These are phyloP conservation scores for Sphaerophoria rueppellii DNA, from an alignment of 2,888 invertebrate genomes.

Conservation along the genomic window DNA sequence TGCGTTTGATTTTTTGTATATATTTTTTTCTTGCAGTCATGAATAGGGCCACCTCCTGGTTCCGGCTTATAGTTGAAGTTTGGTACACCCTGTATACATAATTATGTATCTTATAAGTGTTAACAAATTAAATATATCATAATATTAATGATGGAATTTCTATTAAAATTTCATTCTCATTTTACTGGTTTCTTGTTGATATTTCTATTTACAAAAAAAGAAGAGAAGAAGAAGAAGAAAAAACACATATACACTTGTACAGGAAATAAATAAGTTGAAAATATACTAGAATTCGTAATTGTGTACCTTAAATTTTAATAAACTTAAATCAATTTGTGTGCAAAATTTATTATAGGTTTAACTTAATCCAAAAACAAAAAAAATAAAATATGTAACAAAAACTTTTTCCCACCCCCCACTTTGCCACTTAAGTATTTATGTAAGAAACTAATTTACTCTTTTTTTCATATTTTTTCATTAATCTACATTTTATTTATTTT, in stretches of 20 bases:
- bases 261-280: slow-evolving; percentile 24
- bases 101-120: slow-evolving; percentile 25
- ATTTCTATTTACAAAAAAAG: slow-evolving; percentile 51
- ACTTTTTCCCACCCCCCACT: slow-evolving; percentile 53
- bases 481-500: slow-evolving; percentile 4
- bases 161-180: slow-evolving; percentile 62
- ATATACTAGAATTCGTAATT: slow-evolving; percentile 40
- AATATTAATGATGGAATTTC: slow-evolving; percentile 48
- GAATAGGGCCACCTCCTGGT: no score
- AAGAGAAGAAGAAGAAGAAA: slow-evolving; percentile 1
- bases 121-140: slow-evolving; percentile 21
- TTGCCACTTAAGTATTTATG: slow-evolving; percentile 34
- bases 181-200: slow-evolving; percentile 69
- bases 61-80: no score
- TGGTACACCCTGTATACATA: slow-evolving; percentile 11
- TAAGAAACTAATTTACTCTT: slow-evolving; percentile 9
- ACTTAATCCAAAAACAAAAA: slow-evolving; percentile 8
- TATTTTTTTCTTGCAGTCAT: no score
- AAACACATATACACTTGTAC: slow-evolving; percentile 52
- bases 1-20: no score
- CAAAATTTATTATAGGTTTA: slow-evolving; percentile 9
- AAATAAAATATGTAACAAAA: not conserved
- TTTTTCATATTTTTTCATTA: slow-evolving; percentile 24
- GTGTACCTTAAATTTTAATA: slow-evolving; percentile 55
- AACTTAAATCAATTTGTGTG: slow-evolving; percentile 11